These are phyloP conservation scores for Heliconius nattereri DNA, from an alignment of 1,140 invertebrate genomes.

Conservation along the genomic window DNA sequence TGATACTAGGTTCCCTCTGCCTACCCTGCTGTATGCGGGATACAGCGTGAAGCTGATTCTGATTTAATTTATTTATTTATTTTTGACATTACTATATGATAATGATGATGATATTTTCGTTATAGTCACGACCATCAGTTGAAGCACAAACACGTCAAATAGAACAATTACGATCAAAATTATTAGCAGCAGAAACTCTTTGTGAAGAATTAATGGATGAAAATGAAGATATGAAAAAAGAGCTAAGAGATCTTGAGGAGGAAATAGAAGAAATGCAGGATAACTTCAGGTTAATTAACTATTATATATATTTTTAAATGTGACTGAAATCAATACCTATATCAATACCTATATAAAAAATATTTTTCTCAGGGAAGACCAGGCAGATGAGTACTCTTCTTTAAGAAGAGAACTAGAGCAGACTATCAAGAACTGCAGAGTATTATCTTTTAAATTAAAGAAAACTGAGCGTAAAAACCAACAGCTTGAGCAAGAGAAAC, in stretches of 20 bases:
- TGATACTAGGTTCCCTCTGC: too few relatives aligned
- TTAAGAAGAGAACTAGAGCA: slow-evolving; percentile 96
- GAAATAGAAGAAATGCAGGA: slow-evolving; percentile 99
- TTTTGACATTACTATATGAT: too few relatives aligned
- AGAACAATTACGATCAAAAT: slow-evolving; percentile 89
- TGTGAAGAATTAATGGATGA: slow-evolving; percentile 97
- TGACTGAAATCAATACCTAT: background rate
- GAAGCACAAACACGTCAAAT: slow-evolving; percentile 82
- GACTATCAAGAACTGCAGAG: slow-evolving; percentile 98
- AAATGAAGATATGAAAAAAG: slow-evolving; percentile 97
- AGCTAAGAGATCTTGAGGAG: slow-evolving; percentile 95
- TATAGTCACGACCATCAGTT: slow-evolving; percentile 75
- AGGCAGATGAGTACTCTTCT: slow-evolving; percentile 98
- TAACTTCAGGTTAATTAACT: slow-evolving; percentile 87
- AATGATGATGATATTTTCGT: slow-evolving; percentile 1
- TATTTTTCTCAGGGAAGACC: slow-evolving; percentile 89
- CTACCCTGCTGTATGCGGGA: too few relatives aligned
- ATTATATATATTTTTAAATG: slow-evolving; percentile 7
- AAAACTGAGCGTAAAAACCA: slow-evolving; percentile 97
- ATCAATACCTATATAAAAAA: slow-evolving; percentile 10
- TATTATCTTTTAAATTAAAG: slow-evolving; percentile 98
- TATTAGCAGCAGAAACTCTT: slow-evolving; percentile 91
- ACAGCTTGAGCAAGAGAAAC: slow-evolving; percentile 92
- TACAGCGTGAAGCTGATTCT: too few relatives aligned
- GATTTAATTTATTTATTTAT: background rate